Evolutionary conservation across 2,888 invertebrate species (phyloP), one percentile per base, ranked within the genome.

Genomic region (Phoenoteleia sp.): DNA sequence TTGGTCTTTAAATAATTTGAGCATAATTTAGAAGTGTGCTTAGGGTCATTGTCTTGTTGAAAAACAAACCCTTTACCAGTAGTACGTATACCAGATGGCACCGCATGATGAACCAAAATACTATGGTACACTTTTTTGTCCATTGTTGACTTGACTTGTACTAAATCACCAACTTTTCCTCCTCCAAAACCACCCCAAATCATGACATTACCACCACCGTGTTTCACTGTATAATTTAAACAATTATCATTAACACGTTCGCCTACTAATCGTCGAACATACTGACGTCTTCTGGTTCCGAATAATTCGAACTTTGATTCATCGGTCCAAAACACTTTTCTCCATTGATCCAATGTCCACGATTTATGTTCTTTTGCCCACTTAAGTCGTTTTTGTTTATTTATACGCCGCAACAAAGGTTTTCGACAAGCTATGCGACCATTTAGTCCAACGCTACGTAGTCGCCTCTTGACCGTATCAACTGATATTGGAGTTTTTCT

Each of bases 21-120:
- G 39, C 85, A 88, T 7, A 86, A 21, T 42, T 64, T 49, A 0
- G 72, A 81, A 23, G 67, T 80, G 15, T 87, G 85, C 29, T 88
- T 87, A 2, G 47, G 47, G n/a, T 54, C n/a, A 42, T 86, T 88
- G 23, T 86, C 83, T 36, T 86, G 80, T 58, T 88, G 86, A 27
- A 88, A 79, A 17, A 66, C 45, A 25, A 89, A 88, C 13, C 64
- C 71, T 27, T 42, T 17, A 5, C 81, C 84, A 21, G 88, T 83
- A 21, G 81, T 13, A 42, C 71, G 23, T 5, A 19, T 39, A n/a
- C 79, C 85, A 9, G 77, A 86, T 4, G 85, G 80, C 11, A 86
- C 56, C 2, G 72, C 75, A 45, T 84, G 42, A 7, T 56, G 29
- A 3, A 27, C 21, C 0, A 87, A 29, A 67, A 88, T 88, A n/a